Conservation (phyloP, 1,140 invertebrate species). For the Linepithema humile region DNA sequence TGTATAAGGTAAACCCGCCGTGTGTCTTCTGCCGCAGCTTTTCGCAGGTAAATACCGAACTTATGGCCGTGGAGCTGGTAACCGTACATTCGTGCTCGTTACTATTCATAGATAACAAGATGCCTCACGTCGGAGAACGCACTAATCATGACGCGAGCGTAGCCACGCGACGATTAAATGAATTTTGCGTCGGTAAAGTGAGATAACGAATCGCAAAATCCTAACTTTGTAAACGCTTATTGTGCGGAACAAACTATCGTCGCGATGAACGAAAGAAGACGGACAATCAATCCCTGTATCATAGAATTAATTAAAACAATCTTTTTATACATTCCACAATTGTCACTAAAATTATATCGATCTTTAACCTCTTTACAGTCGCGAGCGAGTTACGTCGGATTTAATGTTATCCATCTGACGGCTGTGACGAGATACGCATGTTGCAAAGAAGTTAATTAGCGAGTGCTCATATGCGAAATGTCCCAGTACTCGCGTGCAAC, state of each 20-base stretch:
- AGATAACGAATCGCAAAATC: slow-evolving; percentile 31
- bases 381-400: background rate
- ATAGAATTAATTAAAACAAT: background rate
- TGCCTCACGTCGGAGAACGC: slow-evolving; percentile 25
- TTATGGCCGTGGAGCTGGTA: slow-evolving; percentile 15
- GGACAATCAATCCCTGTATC: background rate
- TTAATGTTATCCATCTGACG: background rate
- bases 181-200: slow-evolving; percentile 28
- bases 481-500: background rate
- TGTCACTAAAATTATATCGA: background rate
- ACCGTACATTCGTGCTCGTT: slow-evolving; percentile 16
- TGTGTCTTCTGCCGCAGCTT: slow-evolving; percentile 54
- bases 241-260: background rate
- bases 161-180: slow-evolving; percentile 11
- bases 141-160: slow-evolving; percentile 22
- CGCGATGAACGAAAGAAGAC: background rate
- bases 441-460: background rate
- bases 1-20: slow-evolving; percentile 58
- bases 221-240: background rate
- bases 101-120: slow-evolving; percentile 41
- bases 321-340: background rate
- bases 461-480: background rate
- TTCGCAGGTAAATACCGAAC: slow-evolving; percentile 57
- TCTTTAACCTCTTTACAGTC: background rate
- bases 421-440: background rate